Base-by-base conservation (phyloP, 2,888 invertebrate species). In the Rotaria macrura region DNA sequence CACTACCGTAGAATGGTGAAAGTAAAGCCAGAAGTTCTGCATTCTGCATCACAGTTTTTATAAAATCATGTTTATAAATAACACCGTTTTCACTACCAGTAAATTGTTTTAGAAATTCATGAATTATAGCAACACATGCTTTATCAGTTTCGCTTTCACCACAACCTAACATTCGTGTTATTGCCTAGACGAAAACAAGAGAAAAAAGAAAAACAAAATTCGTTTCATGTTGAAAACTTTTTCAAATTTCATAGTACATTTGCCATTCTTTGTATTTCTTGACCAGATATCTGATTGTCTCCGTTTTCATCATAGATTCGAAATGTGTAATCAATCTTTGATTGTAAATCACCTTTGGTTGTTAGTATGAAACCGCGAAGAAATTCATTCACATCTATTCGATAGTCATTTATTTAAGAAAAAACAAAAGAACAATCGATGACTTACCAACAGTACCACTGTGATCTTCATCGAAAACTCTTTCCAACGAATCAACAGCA, bases 251-350 rank as follows among this genome's bases (percentile, higher is more conserved):
- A 74, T 79, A 38, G 25, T 79, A 79, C 79, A 43, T 79, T 79
- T 43, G 79, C 79, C 79, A 79, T 79, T 79, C n/a, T 12, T 43
- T 43, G 23, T 4, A 79, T 79, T 43, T 79, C 79, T n/a, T 79
- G 43, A 43, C 79, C 79, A 25, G 43, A 43, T 79, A 79, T 79
- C 43, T 79, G 23, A 79, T 43, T 43, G 14, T 79, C 43, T n/a
- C n/a, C 6, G 14, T 79, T 79, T 10, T 79, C 4, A 43, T 79
- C 79, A n/a, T 79, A 79, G 10, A 79, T 10, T 6, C 79, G 79
- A 79, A 79, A 79, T 79, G 79, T 79, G 43, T 79, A 79, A n/a
- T 79, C 79, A 43, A 79, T 79, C n/a, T 79, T 79, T 34, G 79
- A 79, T 25, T 23, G n/a, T 43, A 79, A 43, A 79, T 79, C 79